Evolutionary conservation across 2,888 invertebrate genomes (phyloP).

Genomic region (Mesorhabditis spiculigera): DNA sequence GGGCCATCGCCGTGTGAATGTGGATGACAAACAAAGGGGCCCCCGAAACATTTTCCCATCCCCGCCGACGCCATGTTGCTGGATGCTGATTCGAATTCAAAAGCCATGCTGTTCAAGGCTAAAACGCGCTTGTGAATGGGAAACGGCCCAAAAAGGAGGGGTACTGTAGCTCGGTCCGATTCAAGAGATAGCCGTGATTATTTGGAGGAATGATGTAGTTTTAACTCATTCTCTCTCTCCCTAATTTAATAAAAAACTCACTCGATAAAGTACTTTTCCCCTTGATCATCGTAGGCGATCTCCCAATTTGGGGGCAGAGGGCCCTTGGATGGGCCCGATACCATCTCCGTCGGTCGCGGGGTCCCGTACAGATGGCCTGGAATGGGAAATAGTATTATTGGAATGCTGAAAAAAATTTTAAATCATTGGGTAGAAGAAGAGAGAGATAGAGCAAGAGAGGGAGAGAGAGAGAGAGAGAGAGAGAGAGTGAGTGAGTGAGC

Average conservation of each 20-base stretch:
- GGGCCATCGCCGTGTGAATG: too few relatives aligned
- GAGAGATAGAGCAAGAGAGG: neutral
- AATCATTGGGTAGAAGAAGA: neutral
- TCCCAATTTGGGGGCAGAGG: constrained; percentile 95
- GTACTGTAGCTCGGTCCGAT: neutral
- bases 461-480: neutral
- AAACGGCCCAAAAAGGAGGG: too few relatives aligned
- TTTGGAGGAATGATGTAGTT: neutral
- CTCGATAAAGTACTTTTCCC: constrained; percentile 97
- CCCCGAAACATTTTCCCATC: too few relatives aligned
- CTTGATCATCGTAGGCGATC: constrained; percentile 90
- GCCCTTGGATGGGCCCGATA: constrained; percentile 27
- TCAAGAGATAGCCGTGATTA: neutral
- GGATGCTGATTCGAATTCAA: too few relatives aligned
- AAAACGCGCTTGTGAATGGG: too few relatives aligned
- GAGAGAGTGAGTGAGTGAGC: too few relatives aligned
- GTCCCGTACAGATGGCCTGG: constrained; percentile 53
- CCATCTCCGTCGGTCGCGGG: constrained; percentile 41
- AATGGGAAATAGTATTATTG: neutral
- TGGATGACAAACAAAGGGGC: too few relatives aligned
- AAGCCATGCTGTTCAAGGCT: too few relatives aligned
- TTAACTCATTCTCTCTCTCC: too few relatives aligned
- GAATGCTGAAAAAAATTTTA: neutral
- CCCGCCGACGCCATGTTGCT: too few relatives aligned
- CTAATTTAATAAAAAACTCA: constrained; percentile 32